Conservation (phyloP, 2,888 invertebrate genomes). For the Drosophila basisetae region DNA sequence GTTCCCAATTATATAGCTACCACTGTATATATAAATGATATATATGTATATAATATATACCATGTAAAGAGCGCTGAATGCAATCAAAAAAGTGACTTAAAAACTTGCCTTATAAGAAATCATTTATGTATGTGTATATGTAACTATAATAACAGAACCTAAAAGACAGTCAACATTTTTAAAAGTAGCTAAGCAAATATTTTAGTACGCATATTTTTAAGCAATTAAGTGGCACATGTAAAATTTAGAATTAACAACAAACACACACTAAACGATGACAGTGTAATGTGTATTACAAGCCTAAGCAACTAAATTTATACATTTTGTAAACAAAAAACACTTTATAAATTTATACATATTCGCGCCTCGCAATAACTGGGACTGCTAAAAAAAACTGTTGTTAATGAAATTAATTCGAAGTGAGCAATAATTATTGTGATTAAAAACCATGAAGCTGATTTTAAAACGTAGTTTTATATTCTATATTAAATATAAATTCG, state of each 20-base stretch:
- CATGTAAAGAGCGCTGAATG: slow-evolving; percentile 56
- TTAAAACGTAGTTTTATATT: slow-evolving; percentile 7
- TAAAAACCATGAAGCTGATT: slow-evolving; percentile 38
- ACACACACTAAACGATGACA: slow-evolving; percentile 7
- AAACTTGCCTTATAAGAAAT: slow-evolving; percentile 66
- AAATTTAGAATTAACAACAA: slow-evolving; percentile 28
- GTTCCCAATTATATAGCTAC: background rate
- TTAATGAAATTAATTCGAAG: slow-evolving; percentile 51
- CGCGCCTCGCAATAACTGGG: slow-evolving; percentile 24
- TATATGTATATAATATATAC: background rate
- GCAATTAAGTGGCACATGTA: slow-evolving; percentile 49
- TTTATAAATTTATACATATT: slow-evolving; percentile 23
- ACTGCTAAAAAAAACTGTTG: slow-evolving; percentile 44
- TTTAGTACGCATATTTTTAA: slow-evolving; percentile 54
- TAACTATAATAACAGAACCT: slow-evolving; percentile 12
- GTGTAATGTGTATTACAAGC: slow-evolving; percentile 26
- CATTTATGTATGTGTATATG: slow-evolving; percentile 35
- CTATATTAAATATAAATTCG: background rate
- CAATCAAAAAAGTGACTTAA: slow-evolving; percentile 72
- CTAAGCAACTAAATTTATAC: slow-evolving; percentile 46
- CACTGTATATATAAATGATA: slow-evolving; percentile 20
- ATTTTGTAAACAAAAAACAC: slow-evolving; percentile 38
- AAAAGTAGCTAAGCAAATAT: slow-evolving; percentile 36
- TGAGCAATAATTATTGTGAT: slow-evolving; percentile 74
- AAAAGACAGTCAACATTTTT: slow-evolving; percentile 32